Evolutionary conservation across 2,888 invertebrate genomes (phyloP).

Genomic region (Acanthosepion pharaonis): DNA sequence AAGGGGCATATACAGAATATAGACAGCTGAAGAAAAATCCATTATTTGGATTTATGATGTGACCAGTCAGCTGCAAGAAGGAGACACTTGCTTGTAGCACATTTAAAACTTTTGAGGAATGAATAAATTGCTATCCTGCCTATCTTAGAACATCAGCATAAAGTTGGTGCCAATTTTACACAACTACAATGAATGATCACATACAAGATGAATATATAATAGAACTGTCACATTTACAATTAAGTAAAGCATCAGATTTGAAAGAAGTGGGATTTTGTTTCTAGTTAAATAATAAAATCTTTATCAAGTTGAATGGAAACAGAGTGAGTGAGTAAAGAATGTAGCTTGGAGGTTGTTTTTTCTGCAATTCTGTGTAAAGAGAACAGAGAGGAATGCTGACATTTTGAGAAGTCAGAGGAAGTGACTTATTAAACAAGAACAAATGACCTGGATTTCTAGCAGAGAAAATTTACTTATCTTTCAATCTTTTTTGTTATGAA

Average conservation of each 20-base stretch:
- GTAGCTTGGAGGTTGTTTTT: background rate
- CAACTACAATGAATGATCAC: background rate
- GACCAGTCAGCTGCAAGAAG: background rate
- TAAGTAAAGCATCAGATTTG: background rate
- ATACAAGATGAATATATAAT: background rate
- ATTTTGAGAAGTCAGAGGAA: slow-evolving; percentile 21
- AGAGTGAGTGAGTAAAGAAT: background rate
- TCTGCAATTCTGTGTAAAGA: background rate
- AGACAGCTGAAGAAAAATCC: background rate
- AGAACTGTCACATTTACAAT: background rate
- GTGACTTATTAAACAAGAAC: background rate
- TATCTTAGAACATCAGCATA: background rate
- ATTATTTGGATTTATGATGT: background rate
- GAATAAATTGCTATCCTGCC: background rate
- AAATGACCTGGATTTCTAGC: background rate
- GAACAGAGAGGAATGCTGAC: background rate
- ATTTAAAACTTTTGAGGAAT: background rate
- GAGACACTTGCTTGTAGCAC: background rate
- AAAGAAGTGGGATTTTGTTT: background rate
- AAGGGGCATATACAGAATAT: background rate
- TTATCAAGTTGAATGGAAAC: background rate
- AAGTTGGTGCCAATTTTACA: too few relatives aligned
- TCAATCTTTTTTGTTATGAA: background rate
- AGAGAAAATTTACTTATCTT: background rate
- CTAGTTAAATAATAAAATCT: background rate